Evolutionary conservation across 2,797 vertebrate genomes (phyloP), one percentile per base, ranked within the genome.

Genomic region (Scomberomorus guttatus): DNA sequence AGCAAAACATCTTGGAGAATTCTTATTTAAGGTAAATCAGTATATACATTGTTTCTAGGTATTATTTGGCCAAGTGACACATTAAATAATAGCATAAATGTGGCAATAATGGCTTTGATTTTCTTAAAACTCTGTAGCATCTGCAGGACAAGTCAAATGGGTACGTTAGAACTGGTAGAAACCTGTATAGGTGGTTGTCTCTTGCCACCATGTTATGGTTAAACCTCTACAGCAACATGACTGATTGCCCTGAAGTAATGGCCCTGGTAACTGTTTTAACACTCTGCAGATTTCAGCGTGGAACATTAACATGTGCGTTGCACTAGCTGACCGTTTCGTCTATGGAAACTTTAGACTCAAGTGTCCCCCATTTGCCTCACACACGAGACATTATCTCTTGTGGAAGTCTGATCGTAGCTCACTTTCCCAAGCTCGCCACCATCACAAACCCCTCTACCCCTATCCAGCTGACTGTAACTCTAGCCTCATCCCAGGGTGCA

Each of bases 381-480:
- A 70, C 65, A 50, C 46, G 25, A 81, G 34, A 82, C 77, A 88
- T 81, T 57, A 83, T 75, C 59, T 66, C 80, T 52, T 48, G 42
- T 32, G 17, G 65, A 72, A 60, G 68, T 77, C 77, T 13, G 13
- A 69, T 57, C 20, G 32, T 65, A 17, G 42, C 77, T 75, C 63
- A 70, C 60, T 85, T 85, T 87, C 86, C 82, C 86, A 86, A 86
- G 78, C 77, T 69, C 79, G n/a, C 81, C 84, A 22, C 77, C 79
- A 69, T 70, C 69, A 74, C 80, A 89, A 84, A 78, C 72, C 34
- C 57, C 37, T 58, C 63, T 50, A 55, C 69, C 82, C 76, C 75
- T 25, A 82, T 73, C 75, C 83, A 87, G 75, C 75, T 80, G 80
- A 90, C 85, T 91, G 94, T 90, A 94, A 93, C 84, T 55, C 77